phyloP scores from a whole-genome alignment of 2,888 invertebrate genomes.

The Nowickia ferox region DNA sequence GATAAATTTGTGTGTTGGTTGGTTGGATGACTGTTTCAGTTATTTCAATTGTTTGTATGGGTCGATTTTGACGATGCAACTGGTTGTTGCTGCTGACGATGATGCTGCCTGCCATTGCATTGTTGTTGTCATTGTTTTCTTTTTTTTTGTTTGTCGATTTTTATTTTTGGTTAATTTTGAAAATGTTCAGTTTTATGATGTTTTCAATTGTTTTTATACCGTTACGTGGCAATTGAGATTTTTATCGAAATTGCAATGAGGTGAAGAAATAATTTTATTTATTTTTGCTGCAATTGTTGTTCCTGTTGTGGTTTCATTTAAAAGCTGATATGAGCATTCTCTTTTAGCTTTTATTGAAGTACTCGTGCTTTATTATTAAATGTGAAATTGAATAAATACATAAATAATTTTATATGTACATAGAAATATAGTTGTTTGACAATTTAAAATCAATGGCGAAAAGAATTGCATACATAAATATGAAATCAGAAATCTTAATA shows the following conservation, averaged over 20 bases:
- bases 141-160: constrained; percentile 45
- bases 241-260: constrained; percentile 68
- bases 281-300: constrained; percentile 37
- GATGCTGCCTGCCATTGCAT: constrained; percentile 43
- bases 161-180: constrained; percentile 61
- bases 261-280: constrained; percentile 66
- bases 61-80: constrained; percentile 68
- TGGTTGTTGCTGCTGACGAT: constrained; percentile 70
- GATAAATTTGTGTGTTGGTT: constrained; percentile 40
- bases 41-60: constrained; percentile 48
- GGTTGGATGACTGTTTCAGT: constrained; percentile 33
- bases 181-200: constrained; percentile 67
- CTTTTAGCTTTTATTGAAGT: neutral
- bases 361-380: neutral
- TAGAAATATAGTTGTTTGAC: too few species aligned
- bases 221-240: constrained; percentile 69
- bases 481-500: too few species aligned
- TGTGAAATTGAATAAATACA: neutral
- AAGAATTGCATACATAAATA: too few species aligned
- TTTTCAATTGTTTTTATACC: constrained; percentile 70
- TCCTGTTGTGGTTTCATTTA: constrained; percentile 31
- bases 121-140: neutral
- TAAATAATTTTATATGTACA: too few species aligned
- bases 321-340: neutral
- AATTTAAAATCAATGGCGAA: too few species aligned